These are phyloP conservation scores for Syngnathoides biaculeatus DNA, from an alignment of 2,113 vertebrate genomes.

Conservation along the genomic window DNA sequence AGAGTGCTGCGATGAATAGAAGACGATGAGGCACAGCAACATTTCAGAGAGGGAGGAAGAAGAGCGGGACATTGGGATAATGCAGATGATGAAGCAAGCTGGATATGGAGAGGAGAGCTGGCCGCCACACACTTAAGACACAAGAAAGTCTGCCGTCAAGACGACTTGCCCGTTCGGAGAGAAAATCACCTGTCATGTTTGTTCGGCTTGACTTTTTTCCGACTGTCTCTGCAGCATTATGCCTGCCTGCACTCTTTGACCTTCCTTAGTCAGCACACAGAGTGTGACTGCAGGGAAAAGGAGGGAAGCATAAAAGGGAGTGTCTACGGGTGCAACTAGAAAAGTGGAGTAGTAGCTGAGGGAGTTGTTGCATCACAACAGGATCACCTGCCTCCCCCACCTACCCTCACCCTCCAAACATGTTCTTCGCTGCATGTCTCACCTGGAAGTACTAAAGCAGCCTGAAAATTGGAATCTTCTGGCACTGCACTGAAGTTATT, in stretches of 20 bases:
- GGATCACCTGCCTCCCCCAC: not conserved
- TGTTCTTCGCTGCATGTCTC: slow-evolving; percentile 10
- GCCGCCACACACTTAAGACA: slow-evolving; percentile 12
- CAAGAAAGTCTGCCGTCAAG: slow-evolving; percentile 16
- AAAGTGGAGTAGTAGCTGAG: slow-evolving; percentile 49
- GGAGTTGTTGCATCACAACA: slow-evolving; percentile 50
- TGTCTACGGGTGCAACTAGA: slow-evolving; percentile 33
- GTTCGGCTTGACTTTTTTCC: slow-evolving; percentile 5
- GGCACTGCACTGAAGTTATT: slow-evolving; percentile 10
- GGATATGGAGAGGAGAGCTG: not conserved
- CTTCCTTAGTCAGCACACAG: slow-evolving; percentile 67
- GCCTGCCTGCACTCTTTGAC: slow-evolving; percentile 58
- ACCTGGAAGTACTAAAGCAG: slow-evolving; percentile 6
- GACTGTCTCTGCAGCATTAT: slow-evolving; percentile 48
- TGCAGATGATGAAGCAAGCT: slow-evolving; percentile 14
- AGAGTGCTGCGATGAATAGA: slow-evolving; percentile 6
- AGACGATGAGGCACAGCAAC: slow-evolving; percentile 33
- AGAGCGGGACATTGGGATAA: slow-evolving; percentile 12
- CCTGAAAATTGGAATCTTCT: slow-evolving; percentile 12
- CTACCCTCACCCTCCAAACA: not conserved
- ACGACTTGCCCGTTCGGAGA: slow-evolving; percentile 26
- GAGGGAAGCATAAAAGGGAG: slow-evolving; percentile 39
- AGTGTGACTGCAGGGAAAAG: slow-evolving; percentile 50
- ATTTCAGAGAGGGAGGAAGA: slow-evolving; percentile 14
- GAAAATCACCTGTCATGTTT: slow-evolving; percentile 46